Percentiles rank a stretch among this genome's conserved stretches.
These are phyloP conservation scores for Mus minutoides DNA, from an alignment of 2,797 vertebrate species.

Conservation along the genomic window DNA sequence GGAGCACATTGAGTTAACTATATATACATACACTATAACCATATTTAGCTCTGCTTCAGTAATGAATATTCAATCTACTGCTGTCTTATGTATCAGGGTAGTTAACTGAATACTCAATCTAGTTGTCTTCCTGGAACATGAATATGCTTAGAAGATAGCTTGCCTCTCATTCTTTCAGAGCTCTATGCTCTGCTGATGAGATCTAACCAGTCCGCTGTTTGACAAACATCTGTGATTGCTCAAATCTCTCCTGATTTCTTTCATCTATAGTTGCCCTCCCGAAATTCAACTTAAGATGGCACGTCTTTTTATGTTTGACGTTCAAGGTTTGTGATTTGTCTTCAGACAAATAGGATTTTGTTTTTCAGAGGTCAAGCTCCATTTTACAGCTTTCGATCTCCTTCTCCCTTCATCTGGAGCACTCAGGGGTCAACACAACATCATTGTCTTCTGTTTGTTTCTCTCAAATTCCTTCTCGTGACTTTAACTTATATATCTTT, in stretches of 20 bases:
- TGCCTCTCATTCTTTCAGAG: background rate
- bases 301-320: background rate
- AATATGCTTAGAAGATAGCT: background rate
- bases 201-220: fast-evolving
- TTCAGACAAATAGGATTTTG: background rate
- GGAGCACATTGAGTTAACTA: background rate
- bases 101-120: background rate
- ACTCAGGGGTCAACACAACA: background rate
- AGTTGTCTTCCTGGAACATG: background rate
- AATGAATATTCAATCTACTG: background rate
- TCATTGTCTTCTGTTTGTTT: background rate
- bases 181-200: background rate
- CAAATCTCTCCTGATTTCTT: background rate
- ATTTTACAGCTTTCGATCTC: background rate
- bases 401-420: background rate
- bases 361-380: background rate
- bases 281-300: background rate
- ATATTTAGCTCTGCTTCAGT: background rate
- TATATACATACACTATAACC: background rate
- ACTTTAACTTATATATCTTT: background rate
- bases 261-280: background rate
- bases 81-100: background rate
- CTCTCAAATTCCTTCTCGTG: background rate
- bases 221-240: background rate
- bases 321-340: background rate